Evolutionary conservation across 2,888 invertebrate species (phyloP), one percentile per base, ranked within the genome.

Genomic region (Thelaira solivaga): DNA sequence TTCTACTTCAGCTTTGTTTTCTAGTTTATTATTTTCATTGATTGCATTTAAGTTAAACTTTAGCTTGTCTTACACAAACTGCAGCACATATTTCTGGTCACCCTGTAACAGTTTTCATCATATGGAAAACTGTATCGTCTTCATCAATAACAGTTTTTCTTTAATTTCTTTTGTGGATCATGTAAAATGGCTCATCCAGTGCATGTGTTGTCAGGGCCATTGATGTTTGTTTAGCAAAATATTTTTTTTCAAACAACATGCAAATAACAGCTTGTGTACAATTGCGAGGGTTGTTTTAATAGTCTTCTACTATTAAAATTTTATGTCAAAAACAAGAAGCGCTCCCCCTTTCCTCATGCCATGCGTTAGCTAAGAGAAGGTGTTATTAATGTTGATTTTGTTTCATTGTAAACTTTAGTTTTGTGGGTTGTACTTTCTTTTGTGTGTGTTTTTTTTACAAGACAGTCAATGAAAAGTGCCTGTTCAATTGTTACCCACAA

Each of bases 401-500:
- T 85, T 84, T 85, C 82, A 83, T 72, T 83, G 83, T 80, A 78
- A n/a, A 77, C 39, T 22, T 39, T 29, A 80, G 84, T 83, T 85
- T 85, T 85, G 85, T 85, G 85, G 85, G 84, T 82, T 85, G 84
- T 81, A 64, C 80, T 55, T 69, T 64, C 57, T 22, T 22, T 67
- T 69, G 53, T 51, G 34, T n/a, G n/a, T n/a, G n/a, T n/a, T n/a
- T n/a, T 3, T 8, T 29, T 55, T 47, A 51, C 39, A 51, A 29
- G 45, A 31, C 53, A 31, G 16, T 20, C 62, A 6, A 43, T 5
- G 39, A 45, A 53, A 67, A 59, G 53, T 65, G 55, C 39, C 43
- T 68, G 80, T 80, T 74, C 41, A 76, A 81, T 76, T 80, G 67
- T 41, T 64, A 69, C 24, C 73, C 80, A 81, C 80, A 82, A 82